phyloP scores from a whole-genome alignment of 1,140 invertebrate species.

The Zaprionus nigranus region DNA sequence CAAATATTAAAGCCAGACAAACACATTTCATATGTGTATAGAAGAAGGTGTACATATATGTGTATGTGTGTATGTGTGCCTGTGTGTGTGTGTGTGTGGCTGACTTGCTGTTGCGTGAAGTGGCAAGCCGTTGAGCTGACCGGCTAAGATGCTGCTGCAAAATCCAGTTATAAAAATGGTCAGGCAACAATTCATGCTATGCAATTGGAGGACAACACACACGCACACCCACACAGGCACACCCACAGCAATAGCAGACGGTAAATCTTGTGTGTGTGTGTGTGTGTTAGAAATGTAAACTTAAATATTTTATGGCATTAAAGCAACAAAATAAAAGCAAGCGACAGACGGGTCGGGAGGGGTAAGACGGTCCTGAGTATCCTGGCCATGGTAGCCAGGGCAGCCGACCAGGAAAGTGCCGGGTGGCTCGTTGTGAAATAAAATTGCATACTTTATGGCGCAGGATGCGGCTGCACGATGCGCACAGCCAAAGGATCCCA shows the following conservation, averaged over 20 bases:
- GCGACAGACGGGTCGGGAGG: not conserved
- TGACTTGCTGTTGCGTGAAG: conserved; percentile 38
- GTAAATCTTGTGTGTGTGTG: conserved; percentile 36
- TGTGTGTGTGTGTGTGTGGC: conserved; percentile 1
- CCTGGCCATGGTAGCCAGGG: not conserved
- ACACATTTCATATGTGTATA: conserved; percentile 17
- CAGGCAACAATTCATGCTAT: conserved; percentile 64
- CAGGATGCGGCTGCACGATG: conserved; percentile 54
- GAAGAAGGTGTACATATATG: not conserved
- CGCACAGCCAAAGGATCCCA: conserved; percentile 3
- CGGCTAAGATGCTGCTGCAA: conserved; percentile 58
- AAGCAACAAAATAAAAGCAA: conserved; percentile 55
- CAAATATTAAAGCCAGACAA: conserved; percentile 64
- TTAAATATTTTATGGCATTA: conserved; percentile 79
- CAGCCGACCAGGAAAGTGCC: conserved; percentile 67
- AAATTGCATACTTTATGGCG: conserved; percentile 80
- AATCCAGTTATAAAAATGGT: conserved; percentile 74
- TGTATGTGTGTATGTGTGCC: not conserved
- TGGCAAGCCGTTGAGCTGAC: conserved; percentile 47
- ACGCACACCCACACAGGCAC: conserved; percentile 9
- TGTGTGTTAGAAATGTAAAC: conserved; percentile 74
- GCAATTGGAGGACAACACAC: conserved; percentile 44
- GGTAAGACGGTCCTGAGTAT: not conserved
- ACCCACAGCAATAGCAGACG: not conserved
- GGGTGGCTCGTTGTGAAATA: conserved; percentile 66